Conservation (phyloP, 2,797 vertebrate genomes). For the Neosilurus hyrtlii region DNA sequence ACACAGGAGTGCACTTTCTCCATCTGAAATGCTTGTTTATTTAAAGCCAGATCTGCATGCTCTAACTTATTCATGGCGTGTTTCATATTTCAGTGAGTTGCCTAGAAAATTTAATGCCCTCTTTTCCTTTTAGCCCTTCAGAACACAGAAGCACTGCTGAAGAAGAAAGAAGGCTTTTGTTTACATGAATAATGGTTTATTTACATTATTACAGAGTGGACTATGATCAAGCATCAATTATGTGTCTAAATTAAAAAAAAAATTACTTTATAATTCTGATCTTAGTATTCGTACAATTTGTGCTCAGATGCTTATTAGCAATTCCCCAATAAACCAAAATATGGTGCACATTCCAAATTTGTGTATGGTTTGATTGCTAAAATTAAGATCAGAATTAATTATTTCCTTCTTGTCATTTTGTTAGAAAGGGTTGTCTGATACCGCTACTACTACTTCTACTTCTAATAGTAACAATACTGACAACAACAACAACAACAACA, state of each 20-base stretch:
- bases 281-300: not conserved
- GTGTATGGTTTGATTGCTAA: slow-evolving; percentile 56
- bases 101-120: slow-evolving; percentile 21
- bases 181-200: slow-evolving; percentile 18
- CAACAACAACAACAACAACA: no score
- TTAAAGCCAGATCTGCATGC: slow-evolving; percentile 46
- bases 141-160: slow-evolving; percentile 15
- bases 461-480: no score
- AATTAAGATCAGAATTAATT: not conserved
- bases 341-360: slow-evolving; percentile 56
- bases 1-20: slow-evolving; percentile 21
- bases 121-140: slow-evolving; percentile 12
- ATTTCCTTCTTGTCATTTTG: slow-evolving; percentile 14
- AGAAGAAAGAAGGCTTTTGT: not conserved
- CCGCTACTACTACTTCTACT: no score
- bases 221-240: not conserved
- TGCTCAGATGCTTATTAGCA: slow-evolving; percentile 45
- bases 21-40: slow-evolving; percentile 45
- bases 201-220: slow-evolving; percentile 11
- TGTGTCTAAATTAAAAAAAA: not conserved
- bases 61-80: slow-evolving; percentile 47
- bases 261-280: slow-evolving; percentile 5
- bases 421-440: no score
- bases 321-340: slow-evolving; percentile 41
- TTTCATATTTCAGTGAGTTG: slow-evolving; percentile 51